Conservation (phyloP, 2,797 vertebrate genomes). For the Furcifer pardalis region DNA sequence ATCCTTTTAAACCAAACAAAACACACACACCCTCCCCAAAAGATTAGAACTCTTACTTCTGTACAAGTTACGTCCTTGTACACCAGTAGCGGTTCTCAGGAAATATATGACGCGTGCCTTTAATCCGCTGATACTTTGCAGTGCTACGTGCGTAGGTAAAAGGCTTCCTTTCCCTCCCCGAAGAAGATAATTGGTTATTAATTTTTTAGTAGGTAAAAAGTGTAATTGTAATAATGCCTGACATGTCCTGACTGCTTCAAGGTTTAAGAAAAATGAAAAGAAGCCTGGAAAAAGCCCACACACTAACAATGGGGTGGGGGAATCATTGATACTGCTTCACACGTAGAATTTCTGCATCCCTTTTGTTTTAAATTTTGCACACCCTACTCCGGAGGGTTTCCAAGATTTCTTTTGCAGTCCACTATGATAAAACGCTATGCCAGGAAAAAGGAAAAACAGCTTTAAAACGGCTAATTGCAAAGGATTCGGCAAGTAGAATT, state of each 20-base stretch:
- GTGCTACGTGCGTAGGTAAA: constrained; percentile 58
- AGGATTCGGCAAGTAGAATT: too few species aligned
- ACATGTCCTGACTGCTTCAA: constrained; percentile 65
- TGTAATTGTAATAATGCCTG: constrained; percentile 70
- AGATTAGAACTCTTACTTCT: too few species aligned
- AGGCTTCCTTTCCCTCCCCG: constrained; percentile 26
- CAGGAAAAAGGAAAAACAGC: too few species aligned
- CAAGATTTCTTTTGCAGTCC: too few species aligned
- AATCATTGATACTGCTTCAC: neutral
- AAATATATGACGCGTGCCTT: constrained; percentile 34
- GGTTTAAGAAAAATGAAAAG: constrained; percentile 59
- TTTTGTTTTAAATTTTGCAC: neutral
- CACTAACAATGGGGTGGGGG: neutral
- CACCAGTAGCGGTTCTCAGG: neutral
- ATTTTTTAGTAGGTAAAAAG: constrained; percentile 69
- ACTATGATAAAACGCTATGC: too few species aligned
- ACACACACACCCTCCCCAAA: too few species aligned
- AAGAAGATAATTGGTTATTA: constrained; percentile 69
- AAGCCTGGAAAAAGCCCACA: neutral
- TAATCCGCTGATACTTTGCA: constrained; percentile 44
- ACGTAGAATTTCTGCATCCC: neutral
- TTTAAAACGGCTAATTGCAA: too few species aligned
- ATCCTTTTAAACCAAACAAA: too few species aligned
- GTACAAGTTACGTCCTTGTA: neutral
- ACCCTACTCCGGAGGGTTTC: too few species aligned